Evolutionary conservation across 64 coral and sea anemone genomes (phyloP).

Genomic region (Actinia equina): DNA sequence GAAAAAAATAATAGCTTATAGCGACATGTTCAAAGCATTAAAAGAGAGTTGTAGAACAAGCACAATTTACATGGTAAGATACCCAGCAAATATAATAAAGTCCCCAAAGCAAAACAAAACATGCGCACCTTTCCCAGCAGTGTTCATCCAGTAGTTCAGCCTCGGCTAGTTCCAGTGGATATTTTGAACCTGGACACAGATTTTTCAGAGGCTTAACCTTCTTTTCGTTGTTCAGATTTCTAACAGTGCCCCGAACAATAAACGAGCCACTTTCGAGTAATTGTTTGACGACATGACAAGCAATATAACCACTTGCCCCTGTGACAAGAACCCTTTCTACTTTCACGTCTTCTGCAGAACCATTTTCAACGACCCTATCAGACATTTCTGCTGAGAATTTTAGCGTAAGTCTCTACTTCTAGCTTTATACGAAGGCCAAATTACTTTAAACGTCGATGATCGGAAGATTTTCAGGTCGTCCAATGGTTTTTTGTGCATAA

Average conservation of each 20-base stretch:
- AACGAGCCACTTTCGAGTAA: constrained; percentile 53
- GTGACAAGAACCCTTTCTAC: constrained; percentile 71
- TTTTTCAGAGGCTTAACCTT: constrained; percentile 66
- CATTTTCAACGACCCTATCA: not conserved
- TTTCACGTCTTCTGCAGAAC: not conserved
- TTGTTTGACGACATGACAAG: constrained; percentile 73
- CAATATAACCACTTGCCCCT: constrained; percentile 81
- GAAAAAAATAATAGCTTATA: not conserved
- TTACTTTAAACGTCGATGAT: not conserved
- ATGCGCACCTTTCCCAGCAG: constrained; percentile 73
- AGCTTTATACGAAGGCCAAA: not conserved
- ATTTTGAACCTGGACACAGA: constrained; percentile 71
- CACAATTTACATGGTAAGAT: not conserved
- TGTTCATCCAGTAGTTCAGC: constrained; percentile 73
- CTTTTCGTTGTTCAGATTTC: constrained; percentile 62
- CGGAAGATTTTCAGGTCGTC: not conserved
- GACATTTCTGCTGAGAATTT: not conserved
- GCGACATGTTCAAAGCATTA: not conserved
- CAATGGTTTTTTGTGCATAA: not conserved
- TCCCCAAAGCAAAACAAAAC: not conserved
- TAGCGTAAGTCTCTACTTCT: not conserved
- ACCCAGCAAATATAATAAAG: not conserved
- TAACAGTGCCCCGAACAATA: constrained; percentile 84
- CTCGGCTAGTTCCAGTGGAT: constrained; percentile 79
- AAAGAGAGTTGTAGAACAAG: not conserved